Base-by-base conservation (phyloP, 1,140 invertebrate species). In the Macrobrachium nipponense region DNA sequence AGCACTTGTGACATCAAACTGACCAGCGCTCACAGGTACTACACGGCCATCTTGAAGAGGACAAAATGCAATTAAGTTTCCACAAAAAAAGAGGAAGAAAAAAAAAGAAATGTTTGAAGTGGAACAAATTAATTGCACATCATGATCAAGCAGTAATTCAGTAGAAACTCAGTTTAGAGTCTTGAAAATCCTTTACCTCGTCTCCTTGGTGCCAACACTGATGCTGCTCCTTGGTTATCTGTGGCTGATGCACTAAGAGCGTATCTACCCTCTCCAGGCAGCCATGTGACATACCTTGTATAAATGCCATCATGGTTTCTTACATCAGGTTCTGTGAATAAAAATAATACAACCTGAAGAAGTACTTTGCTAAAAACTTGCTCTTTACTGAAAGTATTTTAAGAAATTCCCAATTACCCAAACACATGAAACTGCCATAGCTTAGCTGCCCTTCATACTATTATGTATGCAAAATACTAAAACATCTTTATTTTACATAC, bases 21-120 rank as follows among this genome's bases (percentile, higher is more conserved):
- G 87, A 0, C 87, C 87, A 17, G 87, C 62, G 15, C 84, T 82
- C 51, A 80, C 78, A 44, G 82, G 87, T 18, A 83, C 76, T 27
- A 88, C 44, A n/a, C 68, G 78, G 17, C 87, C 87, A 70, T 88
- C 87, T 88, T 80, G 5, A 64, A 82, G 43, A 36, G n/a, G 36
- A 23, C 10, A 17, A 43, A 43, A 73, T n/a, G n/a, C 18, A 36
- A n/a, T 70, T 20, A 23, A 11, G 20, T 14, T 36, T 36, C 27
- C 27, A 36, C 4, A 2, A 36, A 36, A 36, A 36, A 36, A 1
- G 4, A 36, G 4, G 4, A 36, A 18, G 8, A 20, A 58, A 43
- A 5, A 8, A 59, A 76, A 76, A 58, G n/a, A 51, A 76, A 51
- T 17, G 14, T 44, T 76, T n/a, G 12, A 58, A 5, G 58, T 51